These are phyloP conservation scores for Morelia viridis DNA, from an alignment of 2,797 vertebrate species.

Conservation along the genomic window DNA sequence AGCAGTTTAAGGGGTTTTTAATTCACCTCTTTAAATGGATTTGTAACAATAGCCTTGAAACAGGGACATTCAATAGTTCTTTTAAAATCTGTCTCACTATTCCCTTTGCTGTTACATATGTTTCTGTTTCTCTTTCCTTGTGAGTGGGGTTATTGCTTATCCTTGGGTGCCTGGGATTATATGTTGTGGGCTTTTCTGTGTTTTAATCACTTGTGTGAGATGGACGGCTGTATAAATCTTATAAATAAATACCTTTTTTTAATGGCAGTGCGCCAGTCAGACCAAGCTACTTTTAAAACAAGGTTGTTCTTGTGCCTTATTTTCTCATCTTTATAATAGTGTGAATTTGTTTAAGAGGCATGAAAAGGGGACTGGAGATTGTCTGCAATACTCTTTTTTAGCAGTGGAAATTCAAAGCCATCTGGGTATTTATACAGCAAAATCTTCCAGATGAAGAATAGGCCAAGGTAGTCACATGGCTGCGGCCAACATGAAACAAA, in stretches of 20 bases:
- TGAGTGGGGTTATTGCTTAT: neutral
- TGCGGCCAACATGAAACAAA: constrained; percentile 73
- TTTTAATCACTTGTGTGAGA: constrained; percentile 12
- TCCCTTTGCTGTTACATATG: neutral
- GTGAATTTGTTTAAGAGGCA: constrained; percentile 45
- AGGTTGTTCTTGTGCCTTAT: constrained; percentile 34
- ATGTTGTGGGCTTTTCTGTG: neutral
- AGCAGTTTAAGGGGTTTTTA: neutral
- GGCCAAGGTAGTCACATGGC: constrained; percentile 66
- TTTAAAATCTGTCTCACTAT: neutral
- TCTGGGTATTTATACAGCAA: constrained; percentile 70
- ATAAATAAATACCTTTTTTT: neutral
- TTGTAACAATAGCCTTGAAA: neutral
- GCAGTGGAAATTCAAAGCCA: constrained; percentile 68
- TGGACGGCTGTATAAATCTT: neutral
- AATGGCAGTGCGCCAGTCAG: constrained; percentile 17
- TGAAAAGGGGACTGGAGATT: constrained; percentile 10
- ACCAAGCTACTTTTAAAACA: constrained; percentile 33
- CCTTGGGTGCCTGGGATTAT: neutral
- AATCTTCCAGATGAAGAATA: constrained; percentile 75
- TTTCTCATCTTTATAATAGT: constrained; percentile 52
- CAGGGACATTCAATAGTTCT: neutral
- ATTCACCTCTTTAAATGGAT: neutral
- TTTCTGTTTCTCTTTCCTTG: neutral
- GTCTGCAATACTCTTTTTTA: constrained; percentile 60